These are phyloP conservation scores for Passer montanus DNA, from an alignment of 2,113 vertebrate genomes.

Conservation along the genomic window DNA sequence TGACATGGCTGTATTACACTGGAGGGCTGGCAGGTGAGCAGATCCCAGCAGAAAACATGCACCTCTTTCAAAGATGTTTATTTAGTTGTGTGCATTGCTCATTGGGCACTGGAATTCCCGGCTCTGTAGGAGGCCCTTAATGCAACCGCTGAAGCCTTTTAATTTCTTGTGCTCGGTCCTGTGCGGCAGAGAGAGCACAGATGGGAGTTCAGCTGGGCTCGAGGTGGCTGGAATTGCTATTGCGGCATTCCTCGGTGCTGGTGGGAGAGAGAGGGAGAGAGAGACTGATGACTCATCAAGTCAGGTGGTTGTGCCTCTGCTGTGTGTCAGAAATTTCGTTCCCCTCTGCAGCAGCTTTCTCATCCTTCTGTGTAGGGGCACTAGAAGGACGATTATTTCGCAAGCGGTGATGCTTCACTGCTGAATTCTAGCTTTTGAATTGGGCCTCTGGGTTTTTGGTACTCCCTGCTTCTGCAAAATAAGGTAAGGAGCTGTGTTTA, in stretches of 20 bases:
- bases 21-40: fast-evolving
- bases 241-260: constrained; percentile 55
- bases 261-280: constrained; percentile 1
- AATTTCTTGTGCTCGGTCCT: fast-evolving
- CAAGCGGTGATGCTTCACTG: not conserved
- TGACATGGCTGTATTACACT: not conserved
- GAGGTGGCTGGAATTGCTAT: constrained; percentile 26
- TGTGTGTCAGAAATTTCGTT: constrained; percentile 50
- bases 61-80: not conserved
- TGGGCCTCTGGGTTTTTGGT: not conserved
- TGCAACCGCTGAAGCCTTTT: not conserved
- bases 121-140: not conserved
- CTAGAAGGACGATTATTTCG: not conserved
- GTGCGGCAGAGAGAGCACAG: not conserved
- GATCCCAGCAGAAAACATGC: not conserved
- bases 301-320: constrained; percentile 65
- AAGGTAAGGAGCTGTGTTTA: constrained; percentile 42
- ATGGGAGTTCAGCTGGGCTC: not conserved
- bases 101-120: not conserved
- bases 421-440: not conserved
- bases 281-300: constrained; percentile 69
- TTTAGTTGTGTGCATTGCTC: not conserved
- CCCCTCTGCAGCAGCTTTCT: constrained; percentile 48
- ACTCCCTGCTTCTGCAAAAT: not conserved
- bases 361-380: constrained; percentile 17